Conservation (phyloP, 2,888 invertebrate species). For the Platynereis dumerilii region DNA sequence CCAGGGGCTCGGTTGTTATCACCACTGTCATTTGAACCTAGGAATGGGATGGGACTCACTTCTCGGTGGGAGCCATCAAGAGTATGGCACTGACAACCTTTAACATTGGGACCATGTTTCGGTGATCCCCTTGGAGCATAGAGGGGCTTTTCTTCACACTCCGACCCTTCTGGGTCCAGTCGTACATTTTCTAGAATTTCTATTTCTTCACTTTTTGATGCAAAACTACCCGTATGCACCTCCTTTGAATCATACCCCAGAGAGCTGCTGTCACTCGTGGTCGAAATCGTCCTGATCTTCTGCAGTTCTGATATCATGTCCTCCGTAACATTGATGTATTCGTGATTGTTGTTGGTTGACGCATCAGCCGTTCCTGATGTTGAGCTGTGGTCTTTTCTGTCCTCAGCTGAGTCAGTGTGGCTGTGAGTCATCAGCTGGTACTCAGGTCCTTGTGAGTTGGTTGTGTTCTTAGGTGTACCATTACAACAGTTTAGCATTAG, state of each 20-base stretch:
- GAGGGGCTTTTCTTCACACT: slow-evolving; percentile 13
- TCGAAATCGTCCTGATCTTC: slow-evolving; percentile 12
- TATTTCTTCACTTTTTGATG: neutral
- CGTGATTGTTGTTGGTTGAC: slow-evolving; percentile 21
- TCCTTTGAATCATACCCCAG: neutral
- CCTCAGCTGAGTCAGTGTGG: slow-evolving; percentile 14
- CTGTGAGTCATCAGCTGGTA: slow-evolving; percentile 18
- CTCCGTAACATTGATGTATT: slow-evolving; percentile 23
- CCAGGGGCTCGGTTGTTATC: neutral
- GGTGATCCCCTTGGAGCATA: neutral
- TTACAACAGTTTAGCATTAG: slow-evolving; percentile 21
- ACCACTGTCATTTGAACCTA: neutral
- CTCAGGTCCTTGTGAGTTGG: slow-evolving; percentile 16
- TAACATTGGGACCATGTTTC: neutral
- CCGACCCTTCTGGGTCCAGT: slow-evolving; percentile 25
- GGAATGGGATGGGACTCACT: neutral
- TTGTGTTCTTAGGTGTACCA: slow-evolving; percentile 13
- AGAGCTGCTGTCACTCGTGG: slow-evolving; percentile 7
- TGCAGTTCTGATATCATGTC: slow-evolving; percentile 23
- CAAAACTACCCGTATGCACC: too few species aligned
- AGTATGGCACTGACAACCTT: slow-evolving; percentile 18
- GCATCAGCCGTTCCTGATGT: neutral
- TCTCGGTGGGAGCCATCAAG: slow-evolving; percentile 12
- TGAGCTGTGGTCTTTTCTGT: slow-evolving; percentile 16
- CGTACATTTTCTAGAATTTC: neutral